phyloP scores from a whole-genome alignment of 2,797 vertebrate genomes.

The Apogon talboti region DNA sequence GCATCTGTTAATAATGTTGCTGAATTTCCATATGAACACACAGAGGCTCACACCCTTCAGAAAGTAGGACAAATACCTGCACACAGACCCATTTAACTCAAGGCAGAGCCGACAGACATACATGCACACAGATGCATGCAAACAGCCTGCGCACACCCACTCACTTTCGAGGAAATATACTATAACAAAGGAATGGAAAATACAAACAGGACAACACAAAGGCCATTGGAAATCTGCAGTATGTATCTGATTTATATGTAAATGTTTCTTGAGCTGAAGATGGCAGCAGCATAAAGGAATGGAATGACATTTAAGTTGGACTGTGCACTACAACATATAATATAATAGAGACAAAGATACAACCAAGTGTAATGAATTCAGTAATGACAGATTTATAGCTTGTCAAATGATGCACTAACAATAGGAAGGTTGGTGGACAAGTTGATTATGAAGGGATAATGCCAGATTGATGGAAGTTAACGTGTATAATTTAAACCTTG shows the following conservation, averaged over 20 bases:
- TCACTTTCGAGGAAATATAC: conserved; percentile 17
- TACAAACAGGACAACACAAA: neutral
- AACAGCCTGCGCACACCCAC: conserved; percentile 26
- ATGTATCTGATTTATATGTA: neutral
- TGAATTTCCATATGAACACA: neutral
- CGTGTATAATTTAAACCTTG: no score
- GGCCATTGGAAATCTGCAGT: neutral
- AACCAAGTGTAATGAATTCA: neutral
- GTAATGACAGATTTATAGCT: neutral
- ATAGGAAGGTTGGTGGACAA: no score
- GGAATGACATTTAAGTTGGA: neutral
- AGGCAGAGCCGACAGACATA: neutral
- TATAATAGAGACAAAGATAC: neutral
- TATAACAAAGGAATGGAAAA: neutral
- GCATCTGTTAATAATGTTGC: conserved; percentile 7
- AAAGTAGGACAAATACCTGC: conserved; percentile 36
- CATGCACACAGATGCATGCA: conserved; percentile 13
- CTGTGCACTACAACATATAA: neutral
- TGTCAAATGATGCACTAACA: neutral
- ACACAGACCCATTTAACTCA: neutral
- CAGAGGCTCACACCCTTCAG: neutral
- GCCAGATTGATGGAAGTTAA: no score
- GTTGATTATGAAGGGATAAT: no score
- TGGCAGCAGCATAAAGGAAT: neutral
- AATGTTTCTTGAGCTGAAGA: neutral